Evolutionary conservation across 2,113 vertebrate genomes (phyloP).

Genomic region (Apeltes quadracus): DNA sequence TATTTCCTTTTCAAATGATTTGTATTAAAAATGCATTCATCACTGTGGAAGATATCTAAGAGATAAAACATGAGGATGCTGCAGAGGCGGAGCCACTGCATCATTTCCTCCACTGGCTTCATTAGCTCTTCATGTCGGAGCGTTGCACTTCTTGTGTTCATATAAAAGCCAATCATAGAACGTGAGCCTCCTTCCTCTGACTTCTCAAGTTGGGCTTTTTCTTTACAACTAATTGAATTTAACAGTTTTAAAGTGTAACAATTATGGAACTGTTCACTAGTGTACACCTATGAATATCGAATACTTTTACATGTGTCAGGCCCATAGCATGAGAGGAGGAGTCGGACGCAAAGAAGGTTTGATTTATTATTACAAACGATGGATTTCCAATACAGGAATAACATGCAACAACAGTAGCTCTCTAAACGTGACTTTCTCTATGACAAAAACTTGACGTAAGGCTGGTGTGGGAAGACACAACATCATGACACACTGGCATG

Average conservation of each 20-base stretch:
- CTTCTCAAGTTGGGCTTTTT: neutral
- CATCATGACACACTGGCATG: too few species aligned
- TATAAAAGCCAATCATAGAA: conserved; percentile 20
- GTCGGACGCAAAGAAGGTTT: too few species aligned
- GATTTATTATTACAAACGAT: too few species aligned
- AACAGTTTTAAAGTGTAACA: neutral
- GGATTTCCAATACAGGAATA: too few species aligned
- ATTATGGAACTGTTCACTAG: neutral
- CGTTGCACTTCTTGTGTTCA: conserved; percentile 8
- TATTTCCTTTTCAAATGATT: neutral
- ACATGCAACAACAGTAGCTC: too few species aligned
- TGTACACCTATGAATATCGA: neutral
- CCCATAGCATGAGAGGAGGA: too few species aligned
- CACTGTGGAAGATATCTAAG: neutral
- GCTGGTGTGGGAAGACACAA: too few species aligned
- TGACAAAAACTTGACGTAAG: too few species aligned
- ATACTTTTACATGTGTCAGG: too few species aligned
- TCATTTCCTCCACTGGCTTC: conserved; percentile 49
- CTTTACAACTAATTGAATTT: neutral
- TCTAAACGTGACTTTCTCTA: too few species aligned
- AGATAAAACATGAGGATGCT: conserved; percentile 32
- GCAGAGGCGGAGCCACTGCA: conserved; percentile 40
- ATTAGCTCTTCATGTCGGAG: conserved; percentile 37
- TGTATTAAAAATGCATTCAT: conserved; percentile 9
- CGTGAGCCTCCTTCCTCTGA: conserved; percentile 1